A percentile compares a stretch with the other conserved stretches of the same genome.
phyloP scores from a whole-genome alignment of 1,140 invertebrate species.

The Tetragonula clypearis region DNA sequence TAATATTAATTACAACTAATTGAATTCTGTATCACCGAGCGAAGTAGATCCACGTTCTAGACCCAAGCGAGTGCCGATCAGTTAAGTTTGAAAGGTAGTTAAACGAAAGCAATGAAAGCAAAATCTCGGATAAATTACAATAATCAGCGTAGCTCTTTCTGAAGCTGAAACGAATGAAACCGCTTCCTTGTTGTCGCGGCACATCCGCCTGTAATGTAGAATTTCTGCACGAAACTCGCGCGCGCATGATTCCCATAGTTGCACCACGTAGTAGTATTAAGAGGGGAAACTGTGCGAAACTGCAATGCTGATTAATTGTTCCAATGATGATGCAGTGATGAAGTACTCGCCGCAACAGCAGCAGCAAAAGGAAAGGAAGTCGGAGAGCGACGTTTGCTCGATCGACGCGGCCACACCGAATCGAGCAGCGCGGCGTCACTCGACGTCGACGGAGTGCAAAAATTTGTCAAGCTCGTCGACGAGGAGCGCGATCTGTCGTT shows the following conservation, averaged over 20 bases:
- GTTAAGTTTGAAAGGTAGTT: conserved; percentile 1
- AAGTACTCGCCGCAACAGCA: conserved; percentile 80
- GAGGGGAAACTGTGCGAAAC: not conserved
- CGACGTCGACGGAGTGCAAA: conserved; percentile 48
- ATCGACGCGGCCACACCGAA: conserved; percentile 70
- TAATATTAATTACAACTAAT: not conserved
- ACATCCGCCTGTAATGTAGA: conserved; percentile 5
- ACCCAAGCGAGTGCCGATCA: not conserved
- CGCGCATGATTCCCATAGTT: conserved; percentile 1
- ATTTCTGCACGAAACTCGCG: not conserved
- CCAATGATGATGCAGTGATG: conserved; percentile 63
- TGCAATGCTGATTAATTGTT: conserved; percentile 20
- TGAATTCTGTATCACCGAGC: not conserved
- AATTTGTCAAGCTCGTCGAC: conserved; percentile 54
- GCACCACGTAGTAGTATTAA: not conserved
- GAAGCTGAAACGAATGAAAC: not conserved
- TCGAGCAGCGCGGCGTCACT: conserved; percentile 38
- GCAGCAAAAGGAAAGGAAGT: conserved; percentile 77
- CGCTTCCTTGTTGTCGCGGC: not conserved
- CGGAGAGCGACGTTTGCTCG: conserved; percentile 76
- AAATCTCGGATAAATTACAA: not conserved
- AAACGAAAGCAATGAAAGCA: not conserved
- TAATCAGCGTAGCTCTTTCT: conserved; percentile 5
- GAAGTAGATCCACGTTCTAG: not conserved
- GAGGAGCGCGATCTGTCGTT: conserved; percentile 59